These are phyloP conservation scores for Clamator glandarius DNA, from an alignment of 2,797 vertebrate species.

Conservation along the genomic window DNA sequence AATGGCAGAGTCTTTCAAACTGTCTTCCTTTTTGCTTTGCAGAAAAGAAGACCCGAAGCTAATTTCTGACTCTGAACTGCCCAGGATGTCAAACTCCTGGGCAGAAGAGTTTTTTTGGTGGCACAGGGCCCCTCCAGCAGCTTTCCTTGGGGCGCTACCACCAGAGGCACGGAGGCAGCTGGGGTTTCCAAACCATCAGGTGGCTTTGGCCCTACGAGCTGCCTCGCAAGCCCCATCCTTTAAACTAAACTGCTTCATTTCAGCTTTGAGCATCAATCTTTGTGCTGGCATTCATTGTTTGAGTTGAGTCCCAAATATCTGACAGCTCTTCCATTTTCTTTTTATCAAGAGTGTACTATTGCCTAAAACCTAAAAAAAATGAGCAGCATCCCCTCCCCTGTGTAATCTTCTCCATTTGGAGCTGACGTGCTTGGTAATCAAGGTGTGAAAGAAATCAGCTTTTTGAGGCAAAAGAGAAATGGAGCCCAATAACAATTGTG, in stretches of 20 bases:
- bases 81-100: background rate
- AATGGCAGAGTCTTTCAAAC: background rate
- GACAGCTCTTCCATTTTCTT: background rate
- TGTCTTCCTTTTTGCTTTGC: background rate
- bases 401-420: background rate
- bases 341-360: background rate
- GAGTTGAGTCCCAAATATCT: background rate
- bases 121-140: background rate
- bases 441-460: background rate
- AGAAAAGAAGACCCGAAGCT: background rate
- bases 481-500: background rate
- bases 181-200: too few relatives aligned
- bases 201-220: too few relatives aligned
- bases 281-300: background rate
- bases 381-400: background rate
- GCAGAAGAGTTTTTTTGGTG: background rate
- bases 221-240: too few relatives aligned
- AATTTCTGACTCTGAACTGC: background rate
- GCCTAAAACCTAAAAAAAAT: background rate
- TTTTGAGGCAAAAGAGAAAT: background rate
- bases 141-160: too few relatives aligned
- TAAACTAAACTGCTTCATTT: background rate
- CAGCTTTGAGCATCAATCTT: background rate
- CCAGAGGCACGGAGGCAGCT: too few relatives aligned
- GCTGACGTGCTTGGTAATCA: background rate